Conservation (phyloP, 2,888 invertebrate species). For the Aromia moschata region DNA sequence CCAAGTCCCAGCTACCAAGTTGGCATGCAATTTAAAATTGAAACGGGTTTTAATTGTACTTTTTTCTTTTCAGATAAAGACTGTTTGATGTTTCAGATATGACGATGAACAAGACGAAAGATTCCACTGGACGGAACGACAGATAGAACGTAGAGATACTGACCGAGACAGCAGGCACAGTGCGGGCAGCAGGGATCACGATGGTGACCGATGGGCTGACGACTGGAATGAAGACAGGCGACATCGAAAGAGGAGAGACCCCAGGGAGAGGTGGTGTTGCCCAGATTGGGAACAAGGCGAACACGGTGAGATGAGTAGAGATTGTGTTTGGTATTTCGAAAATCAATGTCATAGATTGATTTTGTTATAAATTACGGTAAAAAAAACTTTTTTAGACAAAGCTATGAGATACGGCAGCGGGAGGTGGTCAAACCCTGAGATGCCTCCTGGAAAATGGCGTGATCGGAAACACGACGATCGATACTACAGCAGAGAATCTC, state of each 20-base stretch:
- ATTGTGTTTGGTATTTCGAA: neutral
- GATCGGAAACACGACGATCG: constrained; percentile 61
- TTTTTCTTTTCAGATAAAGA: neutral
- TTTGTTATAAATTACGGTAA: neutral
- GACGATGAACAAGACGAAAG: constrained; percentile 57
- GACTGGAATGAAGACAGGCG: constrained; percentile 54
- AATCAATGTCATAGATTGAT: constrained; percentile 1
- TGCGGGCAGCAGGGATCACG: constrained; percentile 45
- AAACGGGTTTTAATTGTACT: neutral
- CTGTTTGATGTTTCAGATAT: constrained; percentile 55
- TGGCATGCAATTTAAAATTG: neutral
- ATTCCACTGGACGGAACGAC: constrained; percentile 53
- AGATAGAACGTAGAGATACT: constrained; percentile 49
- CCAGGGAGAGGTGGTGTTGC: constrained; percentile 60
- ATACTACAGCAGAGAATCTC: constrained; percentile 59
- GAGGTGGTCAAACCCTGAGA: constrained; percentile 49
- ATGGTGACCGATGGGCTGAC: constrained; percentile 53
- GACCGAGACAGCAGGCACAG: constrained; percentile 50
- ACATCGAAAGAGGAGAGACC: constrained; percentile 48
- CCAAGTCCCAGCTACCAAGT: neutral
- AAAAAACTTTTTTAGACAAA: constrained; percentile 49
- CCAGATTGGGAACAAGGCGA: constrained; percentile 67
- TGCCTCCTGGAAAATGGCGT: constrained; percentile 42
- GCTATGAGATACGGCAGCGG: constrained; percentile 50
- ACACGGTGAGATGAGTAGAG: constrained; percentile 54